phyloP scores from a whole-genome alignment of 2,888 invertebrate genomes.

The Sinodicranocentrus sp. region DNA sequence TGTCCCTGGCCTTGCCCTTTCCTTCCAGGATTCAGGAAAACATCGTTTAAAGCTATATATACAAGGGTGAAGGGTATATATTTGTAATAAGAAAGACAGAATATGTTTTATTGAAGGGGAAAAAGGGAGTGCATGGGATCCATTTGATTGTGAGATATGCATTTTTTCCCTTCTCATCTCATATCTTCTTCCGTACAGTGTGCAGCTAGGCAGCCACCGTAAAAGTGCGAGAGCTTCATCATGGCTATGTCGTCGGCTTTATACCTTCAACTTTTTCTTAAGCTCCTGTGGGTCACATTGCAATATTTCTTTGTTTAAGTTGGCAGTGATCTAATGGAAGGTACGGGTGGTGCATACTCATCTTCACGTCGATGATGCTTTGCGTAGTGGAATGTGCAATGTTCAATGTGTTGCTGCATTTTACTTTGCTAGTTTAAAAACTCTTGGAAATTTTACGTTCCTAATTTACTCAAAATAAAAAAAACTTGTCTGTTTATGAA shows the following conservation, averaged over 20 bases:
- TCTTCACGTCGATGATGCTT: background rate
- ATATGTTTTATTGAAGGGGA: background rate
- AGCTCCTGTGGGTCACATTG: slow-evolving; percentile 61
- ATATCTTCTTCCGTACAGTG: background rate
- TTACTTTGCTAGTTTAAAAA: too few relatives aligned
- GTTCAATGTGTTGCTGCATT: too few relatives aligned
- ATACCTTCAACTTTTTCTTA: slow-evolving; percentile 23
- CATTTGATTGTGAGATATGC: slow-evolving; percentile 35
- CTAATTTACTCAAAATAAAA: too few relatives aligned
- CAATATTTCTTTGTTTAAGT: slow-evolving; percentile 70
- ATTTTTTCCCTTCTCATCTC: slow-evolving; percentile 3
- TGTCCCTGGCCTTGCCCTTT: slow-evolving; percentile 6
- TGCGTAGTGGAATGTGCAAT: too few relatives aligned
- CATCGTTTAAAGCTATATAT: background rate
- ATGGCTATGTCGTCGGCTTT: slow-evolving; percentile 21
- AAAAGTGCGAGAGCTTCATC: background rate
- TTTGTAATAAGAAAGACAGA: background rate
- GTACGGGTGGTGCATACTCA: slow-evolving; percentile 63
- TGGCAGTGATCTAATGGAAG: slow-evolving; percentile 68
- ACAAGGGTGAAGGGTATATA: background rate
- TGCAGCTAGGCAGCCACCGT: background rate
- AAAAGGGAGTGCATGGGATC: background rate
- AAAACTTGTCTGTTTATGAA: too few relatives aligned
- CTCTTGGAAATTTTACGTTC: too few relatives aligned
- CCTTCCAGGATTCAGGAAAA: background rate